These are phyloP conservation scores for Drosophila lutescens DNA, from an alignment of 2,888 invertebrate genomes.

Conservation along the genomic window DNA sequence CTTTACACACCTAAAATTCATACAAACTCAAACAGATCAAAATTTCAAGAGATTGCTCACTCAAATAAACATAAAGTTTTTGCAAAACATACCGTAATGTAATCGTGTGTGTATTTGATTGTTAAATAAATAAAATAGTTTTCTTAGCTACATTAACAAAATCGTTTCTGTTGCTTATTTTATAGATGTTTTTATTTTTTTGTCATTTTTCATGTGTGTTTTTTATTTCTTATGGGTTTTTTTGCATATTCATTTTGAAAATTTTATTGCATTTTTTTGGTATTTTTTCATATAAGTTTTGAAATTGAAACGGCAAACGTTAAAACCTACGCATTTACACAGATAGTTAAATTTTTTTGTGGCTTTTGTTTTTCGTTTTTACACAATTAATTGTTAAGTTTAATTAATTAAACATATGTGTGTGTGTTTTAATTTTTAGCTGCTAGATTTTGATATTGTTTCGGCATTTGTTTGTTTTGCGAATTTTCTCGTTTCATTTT, in stretches of 20 bases:
- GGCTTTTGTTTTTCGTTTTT: constrained; percentile 51
- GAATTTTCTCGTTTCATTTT: constrained; percentile 44
- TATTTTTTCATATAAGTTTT: constrained; percentile 45
- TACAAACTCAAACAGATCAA: constrained; percentile 37
- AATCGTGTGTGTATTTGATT: constrained; percentile 44
- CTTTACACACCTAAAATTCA: constrained; percentile 32
- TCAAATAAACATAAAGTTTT: constrained; percentile 41
- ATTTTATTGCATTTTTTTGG: constrained; percentile 74
- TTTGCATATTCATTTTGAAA: constrained; percentile 69
- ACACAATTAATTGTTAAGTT: constrained; percentile 54
- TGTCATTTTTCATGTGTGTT: constrained; percentile 50
- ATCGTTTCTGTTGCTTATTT: constrained; percentile 45
- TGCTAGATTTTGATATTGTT: constrained; percentile 73
- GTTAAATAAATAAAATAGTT: constrained; percentile 62
- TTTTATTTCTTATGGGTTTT: constrained; percentile 28
- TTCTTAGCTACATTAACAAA: constrained; percentile 55
- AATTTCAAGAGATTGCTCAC: constrained; percentile 18
- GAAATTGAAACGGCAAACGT: constrained; percentile 75
- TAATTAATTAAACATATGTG: constrained; percentile 49
- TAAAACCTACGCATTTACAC: constrained; percentile 76
- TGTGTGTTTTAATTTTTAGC: constrained; percentile 43
- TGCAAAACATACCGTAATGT: constrained; percentile 39
- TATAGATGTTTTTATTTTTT: constrained; percentile 61
- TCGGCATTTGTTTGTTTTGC: constrained; percentile 42
- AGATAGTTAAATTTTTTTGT: constrained; percentile 48